Percentiles rank a stretch among this genome's conserved stretches.
These are phyloP conservation scores for Autographa gamma DNA, from an alignment of 2,888 invertebrate species.

Conservation along the genomic window DNA sequence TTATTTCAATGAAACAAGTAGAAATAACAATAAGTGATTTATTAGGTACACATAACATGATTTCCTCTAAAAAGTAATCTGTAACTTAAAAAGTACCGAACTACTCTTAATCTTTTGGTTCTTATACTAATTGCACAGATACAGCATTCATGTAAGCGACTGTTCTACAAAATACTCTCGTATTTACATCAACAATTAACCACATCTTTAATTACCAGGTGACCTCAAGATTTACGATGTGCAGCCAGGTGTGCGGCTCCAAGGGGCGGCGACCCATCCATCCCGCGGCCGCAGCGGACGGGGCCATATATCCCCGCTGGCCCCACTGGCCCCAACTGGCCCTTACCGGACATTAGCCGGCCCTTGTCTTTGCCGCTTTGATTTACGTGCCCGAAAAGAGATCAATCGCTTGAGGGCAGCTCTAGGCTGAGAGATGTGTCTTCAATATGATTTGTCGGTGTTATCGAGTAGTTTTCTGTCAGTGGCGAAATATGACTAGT, in stretches of 20 bases:
- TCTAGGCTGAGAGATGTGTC: slow-evolving; percentile 43
- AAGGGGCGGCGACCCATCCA: slow-evolving; percentile 52
- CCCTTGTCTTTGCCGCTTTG: slow-evolving; percentile 82
- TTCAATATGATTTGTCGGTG: slow-evolving; percentile 42
- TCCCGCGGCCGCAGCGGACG: slow-evolving; percentile 44
- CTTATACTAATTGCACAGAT: too few species aligned
- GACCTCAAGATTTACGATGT: slow-evolving; percentile 57
- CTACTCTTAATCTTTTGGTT: too few species aligned
- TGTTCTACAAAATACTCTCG: slow-evolving; percentile 11
- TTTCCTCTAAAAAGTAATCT: too few species aligned
- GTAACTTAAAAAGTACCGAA: too few species aligned
- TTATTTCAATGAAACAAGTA: too few species aligned
- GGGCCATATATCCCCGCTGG: slow-evolving; percentile 55
- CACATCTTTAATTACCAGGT: slow-evolving; percentile 51
- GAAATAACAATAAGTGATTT: too few species aligned
- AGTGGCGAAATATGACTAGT: background rate
- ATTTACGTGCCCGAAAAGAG: slow-evolving; percentile 80
- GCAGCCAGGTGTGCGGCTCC: slow-evolving; percentile 59
- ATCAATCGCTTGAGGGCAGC: slow-evolving; percentile 76
- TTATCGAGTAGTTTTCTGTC: background rate
- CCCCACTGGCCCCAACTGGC: slow-evolving; percentile 47
- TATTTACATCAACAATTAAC: slow-evolving; percentile 35
- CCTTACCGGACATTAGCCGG: slow-evolving; percentile 76
- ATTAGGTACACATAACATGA: too few species aligned
- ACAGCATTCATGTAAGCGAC: background rate